phyloP scores from a whole-genome alignment of 2,888 invertebrate genomes.

The Athalia circularis region DNA sequence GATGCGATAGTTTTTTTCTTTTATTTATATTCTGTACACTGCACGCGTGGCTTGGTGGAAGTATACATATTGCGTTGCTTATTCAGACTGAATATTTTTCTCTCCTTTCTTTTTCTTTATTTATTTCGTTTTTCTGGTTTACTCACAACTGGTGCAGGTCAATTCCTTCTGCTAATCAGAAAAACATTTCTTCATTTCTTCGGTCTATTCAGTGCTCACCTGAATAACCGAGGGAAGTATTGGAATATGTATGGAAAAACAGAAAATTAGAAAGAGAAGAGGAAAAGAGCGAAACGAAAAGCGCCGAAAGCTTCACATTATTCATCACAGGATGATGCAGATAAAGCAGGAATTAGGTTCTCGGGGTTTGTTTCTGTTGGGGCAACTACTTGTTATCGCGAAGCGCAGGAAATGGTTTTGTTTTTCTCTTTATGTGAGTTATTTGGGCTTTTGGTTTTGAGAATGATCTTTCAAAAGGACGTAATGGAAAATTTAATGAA shows the following conservation, averaged over 20 bases:
- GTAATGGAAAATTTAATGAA: background rate
- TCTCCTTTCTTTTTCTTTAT: too few species aligned
- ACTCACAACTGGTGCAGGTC: background rate
- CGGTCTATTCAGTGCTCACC: background rate
- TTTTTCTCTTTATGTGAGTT: too few species aligned
- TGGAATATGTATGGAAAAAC: background rate
- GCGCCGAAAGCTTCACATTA: background rate
- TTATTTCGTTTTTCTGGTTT: too few species aligned
- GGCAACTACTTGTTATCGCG: too few species aligned
- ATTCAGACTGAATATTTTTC: too few species aligned
- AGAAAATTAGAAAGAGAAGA: background rate
- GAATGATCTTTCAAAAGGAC: too few species aligned
- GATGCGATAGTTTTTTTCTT: background rate
- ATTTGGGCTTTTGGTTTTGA: too few species aligned
- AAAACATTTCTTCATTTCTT: background rate
- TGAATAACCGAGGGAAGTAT: background rate
- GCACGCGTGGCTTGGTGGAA: background rate
- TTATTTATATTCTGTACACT: background rate
- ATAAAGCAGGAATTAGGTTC: background rate
- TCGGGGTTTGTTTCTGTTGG: too few species aligned
- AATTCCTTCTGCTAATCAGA: background rate
- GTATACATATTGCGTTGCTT: background rate
- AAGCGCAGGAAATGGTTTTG: too few species aligned
- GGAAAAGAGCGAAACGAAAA: background rate
- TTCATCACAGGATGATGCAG: constrained; percentile 15